Conservation (phyloP, 2,888 invertebrate genomes). For the Ophion ventricosus region DNA sequence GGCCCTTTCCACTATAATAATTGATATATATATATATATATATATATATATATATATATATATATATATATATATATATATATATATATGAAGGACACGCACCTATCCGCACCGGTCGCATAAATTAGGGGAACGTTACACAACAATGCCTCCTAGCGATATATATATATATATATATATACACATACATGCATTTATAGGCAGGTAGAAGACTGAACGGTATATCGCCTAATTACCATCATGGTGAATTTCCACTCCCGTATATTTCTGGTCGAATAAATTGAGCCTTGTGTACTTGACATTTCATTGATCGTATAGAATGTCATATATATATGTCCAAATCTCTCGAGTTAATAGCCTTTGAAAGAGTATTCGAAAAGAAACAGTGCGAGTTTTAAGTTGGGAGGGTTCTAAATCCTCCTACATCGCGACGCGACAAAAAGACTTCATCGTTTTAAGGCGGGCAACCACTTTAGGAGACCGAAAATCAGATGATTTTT, state of each 20-base stretch:
- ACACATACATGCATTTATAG: background rate
- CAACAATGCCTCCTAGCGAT: slow-evolving; percentile 35
- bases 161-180: background rate
- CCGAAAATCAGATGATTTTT: too few species aligned
- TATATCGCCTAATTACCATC: background rate
- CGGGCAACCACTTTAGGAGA: too few species aligned
- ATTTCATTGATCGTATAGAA: background rate
- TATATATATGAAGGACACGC: slow-evolving; percentile 11
- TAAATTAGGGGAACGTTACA: slow-evolving; percentile 61
- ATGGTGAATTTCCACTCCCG: slow-evolving; percentile 9
- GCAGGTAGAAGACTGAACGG: slow-evolving; percentile 13
- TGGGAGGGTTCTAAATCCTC: too few species aligned
- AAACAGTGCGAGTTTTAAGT: background rate
- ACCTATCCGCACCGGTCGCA: slow-evolving; percentile 38
- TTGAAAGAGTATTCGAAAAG: background rate
- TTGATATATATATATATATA: too few species aligned
- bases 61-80: too few species aligned
- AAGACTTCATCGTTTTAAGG: background rate
- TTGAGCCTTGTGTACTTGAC: background rate
- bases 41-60: too few species aligned
- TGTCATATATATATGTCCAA: too few species aligned
- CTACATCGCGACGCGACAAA: too few species aligned
- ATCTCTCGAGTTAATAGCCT: background rate
- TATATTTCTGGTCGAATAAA: slow-evolving; percentile 2
- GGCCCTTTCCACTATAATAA: too few species aligned